These are phyloP conservation scores for Athalia rosae DNA, from an alignment of 2,888 invertebrate genomes.

Conservation along the genomic window DNA sequence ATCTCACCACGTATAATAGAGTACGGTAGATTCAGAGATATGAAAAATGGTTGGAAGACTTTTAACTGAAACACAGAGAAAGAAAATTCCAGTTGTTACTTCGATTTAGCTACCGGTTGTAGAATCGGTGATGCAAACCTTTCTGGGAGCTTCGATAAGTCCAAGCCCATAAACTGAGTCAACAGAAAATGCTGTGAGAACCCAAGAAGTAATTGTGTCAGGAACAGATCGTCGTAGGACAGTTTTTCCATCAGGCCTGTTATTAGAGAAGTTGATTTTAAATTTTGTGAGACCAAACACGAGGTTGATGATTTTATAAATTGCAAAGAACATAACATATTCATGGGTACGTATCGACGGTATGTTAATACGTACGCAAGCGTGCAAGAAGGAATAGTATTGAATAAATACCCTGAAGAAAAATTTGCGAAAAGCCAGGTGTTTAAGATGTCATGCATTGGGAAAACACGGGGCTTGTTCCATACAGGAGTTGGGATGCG, in stretches of 20 bases:
- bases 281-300: neutral
- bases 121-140: slow-evolving; percentile 69
- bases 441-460: slow-evolving; percentile 80
- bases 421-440: slow-evolving; percentile 92
- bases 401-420: slow-evolving; percentile 81
- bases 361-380: neutral
- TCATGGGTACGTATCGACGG: neutral
- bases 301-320: neutral
- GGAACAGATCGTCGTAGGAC: slow-evolving; percentile 82
- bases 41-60: slow-evolving; percentile 90
- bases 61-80: slow-evolving; percentile 74
- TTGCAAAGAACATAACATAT: neutral
- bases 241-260: slow-evolving; percentile 77
- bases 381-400: slow-evolving; percentile 46
- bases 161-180: slow-evolving; percentile 86
- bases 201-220: slow-evolving; percentile 89
- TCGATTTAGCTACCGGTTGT: neutral
- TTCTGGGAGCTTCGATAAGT: slow-evolving; percentile 80
- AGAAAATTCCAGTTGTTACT: slow-evolving; percentile 44
- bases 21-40: slow-evolving; percentile 91
- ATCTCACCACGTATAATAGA: slow-evolving; percentile 93
- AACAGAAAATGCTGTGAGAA: slow-evolving; percentile 88
- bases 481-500: slow-evolving; percentile 87
- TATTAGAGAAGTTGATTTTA: slow-evolving; percentile 54
- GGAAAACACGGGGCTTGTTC: slow-evolving; percentile 87